Evolutionary conservation across 2,888 invertebrate species (phyloP).

Genomic region (Napeogenes sylphis): DNA sequence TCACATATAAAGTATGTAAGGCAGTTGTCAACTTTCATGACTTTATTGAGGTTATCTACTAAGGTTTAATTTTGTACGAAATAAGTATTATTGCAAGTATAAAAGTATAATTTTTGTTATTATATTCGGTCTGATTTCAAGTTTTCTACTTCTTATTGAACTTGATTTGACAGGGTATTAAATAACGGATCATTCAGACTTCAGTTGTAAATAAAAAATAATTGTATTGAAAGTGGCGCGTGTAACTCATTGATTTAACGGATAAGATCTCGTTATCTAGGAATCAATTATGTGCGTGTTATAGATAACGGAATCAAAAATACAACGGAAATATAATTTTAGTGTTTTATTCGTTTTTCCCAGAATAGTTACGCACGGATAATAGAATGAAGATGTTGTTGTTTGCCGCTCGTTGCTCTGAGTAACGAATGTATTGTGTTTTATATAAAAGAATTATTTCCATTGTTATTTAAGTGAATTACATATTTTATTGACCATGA

Average conservation of each 20-base stretch:
- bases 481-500: too few species aligned
- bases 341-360: constrained; percentile 21
- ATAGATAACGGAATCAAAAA: constrained; percentile 31
- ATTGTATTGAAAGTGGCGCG: constrained; percentile 46
- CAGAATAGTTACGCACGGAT: constrained; percentile 14
- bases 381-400: constrained; percentile 15
- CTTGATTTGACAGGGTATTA: too few species aligned
- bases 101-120: too few species aligned
- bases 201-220: constrained; percentile 27
- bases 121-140: too few species aligned
- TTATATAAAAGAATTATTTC: not conserved
- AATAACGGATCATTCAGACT: too few species aligned
- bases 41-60: too few species aligned
- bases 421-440: constrained; percentile 6
- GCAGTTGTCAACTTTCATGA: not conserved
- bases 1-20: not conserved
- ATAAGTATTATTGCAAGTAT: too few species aligned
- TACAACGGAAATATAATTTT: constrained; percentile 23
- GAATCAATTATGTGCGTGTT: constrained; percentile 46
- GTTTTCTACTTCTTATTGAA: too few species aligned
- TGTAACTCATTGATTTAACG: constrained; percentile 36
- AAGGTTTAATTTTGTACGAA: too few species aligned
- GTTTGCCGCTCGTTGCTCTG: constrained; percentile 18
- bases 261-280: constrained; percentile 41
- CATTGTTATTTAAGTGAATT: too few species aligned